Base-by-base conservation (phyloP, 2,113 vertebrate genomes). In the Carassius auratus region DNA sequence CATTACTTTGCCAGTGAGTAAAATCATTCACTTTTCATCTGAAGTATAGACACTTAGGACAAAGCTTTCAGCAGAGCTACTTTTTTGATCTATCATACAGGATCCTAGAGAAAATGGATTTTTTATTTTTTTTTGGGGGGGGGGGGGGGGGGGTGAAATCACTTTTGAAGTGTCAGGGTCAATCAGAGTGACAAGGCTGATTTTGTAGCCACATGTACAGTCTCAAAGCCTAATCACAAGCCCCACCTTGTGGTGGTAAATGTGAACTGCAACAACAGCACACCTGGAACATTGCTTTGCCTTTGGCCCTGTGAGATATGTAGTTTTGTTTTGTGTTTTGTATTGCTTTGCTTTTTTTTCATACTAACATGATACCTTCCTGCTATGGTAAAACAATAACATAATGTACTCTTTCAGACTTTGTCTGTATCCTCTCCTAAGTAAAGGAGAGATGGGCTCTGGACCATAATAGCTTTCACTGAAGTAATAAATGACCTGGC, bases 191-290 rank as follows among this genome's bases (percentile, higher is more conserved):
- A n/a, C 1, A 4, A 48, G 62, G 15, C 13, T 48, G 48, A 36
- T 42, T 61, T 61, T 61, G 52, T 6, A 1, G 50, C 52, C 50
- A 55, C 33, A 6, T 26, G 36, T 17, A 59, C 38, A 45, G 17
- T 80, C 8, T 62, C 13, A 48, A 76, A 69, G 26, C 19, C 84
- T 84, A 89, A 78, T 52, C 71, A n/a, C 48, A 83, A 84, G 85
- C 87, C 88, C 92, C 93, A 90, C 86, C 93, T 78, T 90, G 93
- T 93, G 93, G 92, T 38, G 74, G 50, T 5, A 48, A 83, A 71
- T 3, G 42, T 66, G 62, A 87, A 91, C 86, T 88, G 85, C 88
- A 87, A 26, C 17, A 81, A 78, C 15, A 69, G 48, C 30, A 71
- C 19, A 42, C 9, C 19, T 3, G 10, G 36, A 73, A 42, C 9